Evolutionary conservation across 2,113 vertebrate genomes (phyloP).

Genomic region (Holacanthus passer): DNA sequence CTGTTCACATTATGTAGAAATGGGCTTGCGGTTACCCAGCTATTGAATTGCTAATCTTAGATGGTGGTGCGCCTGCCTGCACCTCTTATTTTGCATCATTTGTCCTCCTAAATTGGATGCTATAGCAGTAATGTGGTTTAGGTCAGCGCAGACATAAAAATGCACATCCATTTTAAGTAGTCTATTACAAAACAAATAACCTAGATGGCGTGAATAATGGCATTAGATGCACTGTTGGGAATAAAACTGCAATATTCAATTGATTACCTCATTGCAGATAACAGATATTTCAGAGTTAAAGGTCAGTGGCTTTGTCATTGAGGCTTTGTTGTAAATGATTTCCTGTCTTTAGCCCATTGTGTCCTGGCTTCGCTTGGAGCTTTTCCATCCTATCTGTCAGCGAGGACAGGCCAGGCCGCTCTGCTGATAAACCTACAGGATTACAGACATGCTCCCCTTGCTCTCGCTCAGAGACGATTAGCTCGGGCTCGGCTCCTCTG

Average conservation of each 20-base stretch:
- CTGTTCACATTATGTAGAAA: slow-evolving; percentile 69
- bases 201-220: slow-evolving; percentile 48
- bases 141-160: slow-evolving; percentile 47
- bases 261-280: slow-evolving; percentile 62
- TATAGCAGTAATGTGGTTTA: slow-evolving; percentile 50
- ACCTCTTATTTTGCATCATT: slow-evolving; percentile 66
- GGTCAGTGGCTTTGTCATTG: slow-evolving; percentile 72
- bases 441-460: slow-evolving; percentile 68
- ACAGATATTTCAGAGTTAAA: slow-evolving; percentile 59
- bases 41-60: slow-evolving; percentile 62
- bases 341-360: slow-evolving; percentile 60
- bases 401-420: slow-evolving; percentile 56
- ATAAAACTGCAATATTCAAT: slow-evolving; percentile 46
- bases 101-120: slow-evolving; percentile 63
- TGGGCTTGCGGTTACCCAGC: slow-evolving; percentile 31
- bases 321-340: slow-evolving; percentile 67
- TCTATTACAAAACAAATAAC: slow-evolving; percentile 67
- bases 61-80: slow-evolving; percentile 40
- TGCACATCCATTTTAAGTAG: slow-evolving; percentile 44
- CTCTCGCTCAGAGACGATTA: slow-evolving; percentile 70
- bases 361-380: slow-evolving; percentile 56
- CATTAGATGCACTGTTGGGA: slow-evolving; percentile 36
- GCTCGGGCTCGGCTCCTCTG: slow-evolving; percentile 60
- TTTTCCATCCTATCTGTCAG: slow-evolving; percentile 64
- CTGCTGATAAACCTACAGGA: slow-evolving; percentile 80